Evolutionary conservation across 2,113 vertebrate genomes (phyloP).

Genomic region (Amphilophus citrinellus): DNA sequence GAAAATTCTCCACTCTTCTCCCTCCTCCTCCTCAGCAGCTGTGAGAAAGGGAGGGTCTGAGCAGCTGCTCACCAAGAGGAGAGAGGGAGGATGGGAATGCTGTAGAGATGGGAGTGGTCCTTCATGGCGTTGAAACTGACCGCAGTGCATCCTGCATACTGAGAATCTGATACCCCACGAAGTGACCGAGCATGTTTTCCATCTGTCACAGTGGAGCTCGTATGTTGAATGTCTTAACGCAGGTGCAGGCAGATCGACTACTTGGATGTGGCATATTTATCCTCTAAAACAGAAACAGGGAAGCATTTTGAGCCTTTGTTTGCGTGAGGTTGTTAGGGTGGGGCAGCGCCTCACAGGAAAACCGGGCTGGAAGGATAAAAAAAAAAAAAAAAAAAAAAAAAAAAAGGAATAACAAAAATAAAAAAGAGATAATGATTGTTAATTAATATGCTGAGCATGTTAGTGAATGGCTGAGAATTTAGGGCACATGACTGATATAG

Average conservation of each 20-base stretch:
- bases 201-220: constrained; percentile 10
- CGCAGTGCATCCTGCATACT: constrained; percentile 36
- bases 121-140: constrained; percentile 19
- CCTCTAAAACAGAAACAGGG: neutral
- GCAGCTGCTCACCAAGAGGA: constrained; percentile 68
- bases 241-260: neutral
- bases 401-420: neutral
- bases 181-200: constrained; percentile 38
- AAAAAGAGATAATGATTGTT: rapidly evolving
- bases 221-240: neutral
- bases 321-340: neutral
- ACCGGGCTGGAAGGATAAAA: neutral
- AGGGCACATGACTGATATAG: neutral
- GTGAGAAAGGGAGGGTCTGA: constrained; percentile 60
- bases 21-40: constrained; percentile 52
- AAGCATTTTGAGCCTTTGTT: neutral
- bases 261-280: neutral
- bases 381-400: neutral
- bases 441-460: neutral
- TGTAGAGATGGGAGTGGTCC: constrained; percentile 69
- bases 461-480: neutral
- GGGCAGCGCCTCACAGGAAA: neutral
- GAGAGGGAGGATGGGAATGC: constrained; percentile 69
- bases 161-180: constrained; percentile 49
- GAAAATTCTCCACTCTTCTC: constrained; percentile 38